Conservation (phyloP, 2,797 vertebrate species). For the Poecilia gillii region DNA sequence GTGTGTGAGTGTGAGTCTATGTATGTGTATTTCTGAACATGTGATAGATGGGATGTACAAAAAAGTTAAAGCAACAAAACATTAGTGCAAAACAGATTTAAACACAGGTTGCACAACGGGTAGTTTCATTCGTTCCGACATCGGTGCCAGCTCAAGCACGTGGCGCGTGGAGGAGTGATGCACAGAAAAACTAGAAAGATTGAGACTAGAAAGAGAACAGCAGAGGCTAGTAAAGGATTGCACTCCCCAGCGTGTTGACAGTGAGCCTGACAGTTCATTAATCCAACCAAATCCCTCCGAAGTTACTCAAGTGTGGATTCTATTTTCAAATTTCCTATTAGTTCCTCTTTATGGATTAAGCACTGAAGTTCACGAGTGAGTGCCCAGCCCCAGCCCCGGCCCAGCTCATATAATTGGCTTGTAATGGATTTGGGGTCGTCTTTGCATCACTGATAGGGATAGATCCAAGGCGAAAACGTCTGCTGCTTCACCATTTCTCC, state of each 20-base stretch:
- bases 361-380: constrained; percentile 76
- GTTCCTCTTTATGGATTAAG: constrained; percentile 85
- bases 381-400: constrained; percentile 67
- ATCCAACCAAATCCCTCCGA: constrained; percentile 83
- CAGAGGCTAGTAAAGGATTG: constrained; percentile 75
- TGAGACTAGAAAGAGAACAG: constrained; percentile 58
- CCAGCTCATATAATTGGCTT: constrained; percentile 80
- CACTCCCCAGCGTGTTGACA: constrained; percentile 79
- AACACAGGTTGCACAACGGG: constrained; percentile 45
- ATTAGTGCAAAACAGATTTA: constrained; percentile 54
- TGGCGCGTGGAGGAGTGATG: constrained; percentile 38
- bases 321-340: constrained; percentile 85
- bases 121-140: constrained; percentile 49
- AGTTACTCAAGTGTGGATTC: constrained; percentile 84
- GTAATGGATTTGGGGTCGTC: constrained; percentile 82
- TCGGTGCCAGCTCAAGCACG: constrained; percentile 55
- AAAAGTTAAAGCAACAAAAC: constrained; percentile 47
- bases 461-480: constrained; percentile 66
- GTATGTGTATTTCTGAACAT: constrained; percentile 8
- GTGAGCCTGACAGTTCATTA: constrained; percentile 83
- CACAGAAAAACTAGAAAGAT: constrained; percentile 48
- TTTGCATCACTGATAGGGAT: constrained; percentile 76
- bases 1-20: constrained; percentile 19
- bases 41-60: constrained; percentile 52
- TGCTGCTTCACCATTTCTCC: constrained; percentile 56